These are phyloP conservation scores for Notamacropus eugenii DNA, from an alignment of 2,797 vertebrate species.

Conservation along the genomic window DNA sequence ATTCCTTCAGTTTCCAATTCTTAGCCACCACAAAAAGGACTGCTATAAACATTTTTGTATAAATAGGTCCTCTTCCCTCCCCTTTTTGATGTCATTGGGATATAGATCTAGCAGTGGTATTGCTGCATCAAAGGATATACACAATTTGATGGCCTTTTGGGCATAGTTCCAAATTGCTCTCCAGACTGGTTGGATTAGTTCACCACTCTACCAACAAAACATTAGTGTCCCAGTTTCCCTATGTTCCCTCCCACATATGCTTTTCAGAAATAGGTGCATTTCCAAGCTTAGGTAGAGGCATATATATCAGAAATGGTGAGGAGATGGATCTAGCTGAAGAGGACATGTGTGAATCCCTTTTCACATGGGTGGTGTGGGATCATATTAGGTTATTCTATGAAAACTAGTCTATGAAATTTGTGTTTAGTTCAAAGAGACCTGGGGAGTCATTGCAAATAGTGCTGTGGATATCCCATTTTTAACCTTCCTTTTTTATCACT, in stretches of 20 bases:
- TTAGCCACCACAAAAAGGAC: conserved; percentile 4
- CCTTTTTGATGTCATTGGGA: conserved; percentile 18
- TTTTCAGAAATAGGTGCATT: background rate
- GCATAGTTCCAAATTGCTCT: background rate
- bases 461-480: background rate
- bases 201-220: background rate
- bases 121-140: background rate
- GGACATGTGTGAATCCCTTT: background rate
- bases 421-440: background rate
- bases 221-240: background rate
- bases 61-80: background rate
- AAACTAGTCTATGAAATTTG: background rate
- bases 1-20: conserved; percentile 9
- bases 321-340: background rate
- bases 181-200: background rate
- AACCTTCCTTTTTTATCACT: background rate
- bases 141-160: background rate
- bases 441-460: background rate
- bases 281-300: background rate
- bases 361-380: background rate
- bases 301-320: background rate
- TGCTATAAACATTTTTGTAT: background rate
- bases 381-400: background rate
- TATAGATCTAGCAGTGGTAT: background rate
- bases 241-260: background rate